Evolutionary conservation across 2,113 vertebrate genomes (phyloP), one percentile per base, ranked within the genome.

Genomic region (Gadus macrocephalus): DNA sequence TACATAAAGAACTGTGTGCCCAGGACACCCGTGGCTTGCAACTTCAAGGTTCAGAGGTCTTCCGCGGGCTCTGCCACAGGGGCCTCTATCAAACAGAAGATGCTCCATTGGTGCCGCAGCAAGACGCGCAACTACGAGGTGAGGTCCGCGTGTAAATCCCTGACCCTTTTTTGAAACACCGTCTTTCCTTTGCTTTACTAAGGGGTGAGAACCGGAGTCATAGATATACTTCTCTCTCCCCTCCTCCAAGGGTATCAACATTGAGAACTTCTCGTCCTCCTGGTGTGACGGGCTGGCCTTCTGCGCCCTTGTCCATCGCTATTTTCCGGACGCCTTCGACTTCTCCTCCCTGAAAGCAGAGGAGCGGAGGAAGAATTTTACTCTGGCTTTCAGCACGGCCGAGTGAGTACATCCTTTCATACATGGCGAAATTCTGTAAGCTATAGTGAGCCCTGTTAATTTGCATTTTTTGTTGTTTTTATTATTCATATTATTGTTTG

Each of bases 181-280:
- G 56, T n/a, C 15, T 6, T 16, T 19, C 56, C 56, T 27, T 62
- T 35, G 31, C 4, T 64, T 15, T 15, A 42, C 11, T 25, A 25
- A 25, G 25, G 25, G 6, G 31, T 35, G 5, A 6, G 31, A 35
- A 17, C 22, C 1, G 4, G 19, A 20, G 12, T 28, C 15, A 67
- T 67, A 12, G 38, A 70, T 5, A 16, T 67, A 22, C 5, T 60
- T 62, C 55, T 67, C 0, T 61, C 67, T 58, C 67, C 78, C 68
- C 17, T 53, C 62, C 3, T 68, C 68, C 71, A 19, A 93, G 92
- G 89, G 87, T 1, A 72, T 93, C 67, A 84, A 68, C 71, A 90
- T 93, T 67, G 91, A 93, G 69, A 93, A 93, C 83, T 93, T 92
- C 81, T 93, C 92, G 0, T 93, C 92, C 0, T 93, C 91, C 62